Evolutionary conservation across 1,140 invertebrate species (phyloP).

Genomic region (Eumaeus atala): DNA sequence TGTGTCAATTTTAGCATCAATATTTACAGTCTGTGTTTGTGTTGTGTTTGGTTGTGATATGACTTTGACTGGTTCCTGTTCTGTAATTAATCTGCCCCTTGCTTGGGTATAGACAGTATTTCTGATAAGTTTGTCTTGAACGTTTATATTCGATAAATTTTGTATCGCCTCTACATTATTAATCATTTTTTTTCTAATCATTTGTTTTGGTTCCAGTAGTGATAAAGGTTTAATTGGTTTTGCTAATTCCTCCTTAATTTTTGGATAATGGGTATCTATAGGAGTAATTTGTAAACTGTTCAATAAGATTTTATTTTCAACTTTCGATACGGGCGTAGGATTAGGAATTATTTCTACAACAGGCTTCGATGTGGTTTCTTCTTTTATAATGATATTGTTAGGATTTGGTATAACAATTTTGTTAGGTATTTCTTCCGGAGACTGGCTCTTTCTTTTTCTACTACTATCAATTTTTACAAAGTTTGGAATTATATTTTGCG

Average conservation of each 20-base stretch:
- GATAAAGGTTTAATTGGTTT: constrained; percentile 22
- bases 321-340: constrained; percentile 29
- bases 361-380: constrained; percentile 5
- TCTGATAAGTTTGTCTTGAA: constrained; percentile 56
- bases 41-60: constrained; percentile 12
- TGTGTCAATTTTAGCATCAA: background rate
- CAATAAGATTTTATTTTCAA: constrained; percentile 24
- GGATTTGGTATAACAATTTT: constrained; percentile 34
- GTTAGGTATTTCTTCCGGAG: constrained; percentile 49
- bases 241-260: constrained; percentile 31
- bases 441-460: constrained; percentile 63
- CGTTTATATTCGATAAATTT: constrained; percentile 16
- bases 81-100: constrained; percentile 42
- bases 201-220: constrained; percentile 20
- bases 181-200: constrained; percentile 16
- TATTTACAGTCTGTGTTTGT: background rate
- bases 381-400: constrained; percentile 23
- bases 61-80: constrained; percentile 16
- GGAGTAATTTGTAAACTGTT: constrained; percentile 31
- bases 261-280: constrained; percentile 23
- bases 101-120: constrained; percentile 64
- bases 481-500: constrained; percentile 10
- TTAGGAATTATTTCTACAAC: constrained; percentile 35
- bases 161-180: constrained; percentile 8
- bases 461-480: constrained; percentile 26